Conservation (phyloP, 2,113 vertebrate species). For the Alethe diademata region DNA sequence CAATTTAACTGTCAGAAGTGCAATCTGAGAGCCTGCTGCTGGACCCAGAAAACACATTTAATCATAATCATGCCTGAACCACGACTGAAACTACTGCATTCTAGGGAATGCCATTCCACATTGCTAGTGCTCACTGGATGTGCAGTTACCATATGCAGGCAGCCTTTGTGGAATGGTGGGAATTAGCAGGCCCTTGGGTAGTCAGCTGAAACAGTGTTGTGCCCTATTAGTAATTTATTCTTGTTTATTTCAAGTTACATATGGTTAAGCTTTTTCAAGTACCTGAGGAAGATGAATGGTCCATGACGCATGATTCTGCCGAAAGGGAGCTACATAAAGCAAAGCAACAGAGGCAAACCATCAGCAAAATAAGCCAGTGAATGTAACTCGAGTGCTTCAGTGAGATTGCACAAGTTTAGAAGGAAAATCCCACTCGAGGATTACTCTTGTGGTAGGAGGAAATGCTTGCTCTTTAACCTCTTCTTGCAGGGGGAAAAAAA, state of each 20-base stretch:
- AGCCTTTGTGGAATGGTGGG: not conserved
- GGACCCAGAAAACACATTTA: not conserved
- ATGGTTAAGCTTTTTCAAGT: not conserved
- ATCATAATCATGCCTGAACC: not conserved
- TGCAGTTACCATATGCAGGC: not conserved
- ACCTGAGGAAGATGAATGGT: not conserved
- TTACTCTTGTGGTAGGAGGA: not conserved
- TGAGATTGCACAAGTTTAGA: not conserved
- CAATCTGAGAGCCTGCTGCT: not conserved
- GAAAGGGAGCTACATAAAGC: not conserved
- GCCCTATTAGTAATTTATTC: not conserved
- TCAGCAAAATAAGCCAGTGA: not conserved
- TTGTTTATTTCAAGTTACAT: not conserved
- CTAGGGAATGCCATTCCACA: not conserved
- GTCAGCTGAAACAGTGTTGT: not conserved
- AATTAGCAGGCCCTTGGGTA: not conserved
- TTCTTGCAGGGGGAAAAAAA: not conserved
- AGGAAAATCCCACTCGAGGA: not conserved
- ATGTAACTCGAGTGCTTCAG: not conserved
- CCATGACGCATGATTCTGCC: not conserved
- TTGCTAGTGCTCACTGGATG: rapidly evolving
- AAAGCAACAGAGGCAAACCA: not conserved
- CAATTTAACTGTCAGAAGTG: not conserved
- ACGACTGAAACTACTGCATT: not conserved
- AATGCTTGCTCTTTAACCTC: not conserved